Base-by-base conservation (phyloP, 2,797 vertebrate genomes). In the Cuculus canorus region DNA sequence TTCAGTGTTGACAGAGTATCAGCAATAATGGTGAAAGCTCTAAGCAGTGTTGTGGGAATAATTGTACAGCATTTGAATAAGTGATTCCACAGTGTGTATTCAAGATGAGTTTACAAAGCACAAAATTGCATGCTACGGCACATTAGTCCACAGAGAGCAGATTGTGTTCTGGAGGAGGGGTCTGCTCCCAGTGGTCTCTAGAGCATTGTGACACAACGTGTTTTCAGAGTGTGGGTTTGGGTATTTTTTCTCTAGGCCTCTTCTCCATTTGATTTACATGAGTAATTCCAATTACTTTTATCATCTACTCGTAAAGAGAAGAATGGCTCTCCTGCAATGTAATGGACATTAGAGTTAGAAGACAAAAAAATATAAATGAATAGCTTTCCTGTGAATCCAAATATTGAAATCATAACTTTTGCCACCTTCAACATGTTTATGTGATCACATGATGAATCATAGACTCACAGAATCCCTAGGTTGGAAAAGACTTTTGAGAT, bases 221-320 rank as follows among this genome's bases (percentile, higher is more conserved):
- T 53, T 79, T 66, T 59, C 3, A 1, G 43, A 75, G 18, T 6
- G 24, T 66, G 37, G 21, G 14, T 4, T 76, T 84, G n/a, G 8
- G 9, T 11, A 18, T 41, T 72, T 35, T 45, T 71, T 14, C 32
- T 35, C n/a, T 32, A 19, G 8, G 19, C 81, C 45, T 82, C 30
- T 76, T 91, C 77, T 83, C 70, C n/a, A 76, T 94, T 91, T 88
- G 82, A 82, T 94, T 65, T 93, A 54, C 88, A 47, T 59, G 72
- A 93, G 64, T 95, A 93, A 88, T 91, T 94, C 82, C 37, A 92
- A 91, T 96, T 96, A 81, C 61, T 64, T 94, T 94, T 94, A 81
- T 92, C 92, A 72, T 77, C 56, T 71, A 41, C 37, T 63, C 56
- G 60, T 92, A 86, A 86, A 88, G 64, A 61, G 65, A 82, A 64